Conservation (phyloP, 1,140 invertebrate species). For the Lucilia cuprina region DNA sequence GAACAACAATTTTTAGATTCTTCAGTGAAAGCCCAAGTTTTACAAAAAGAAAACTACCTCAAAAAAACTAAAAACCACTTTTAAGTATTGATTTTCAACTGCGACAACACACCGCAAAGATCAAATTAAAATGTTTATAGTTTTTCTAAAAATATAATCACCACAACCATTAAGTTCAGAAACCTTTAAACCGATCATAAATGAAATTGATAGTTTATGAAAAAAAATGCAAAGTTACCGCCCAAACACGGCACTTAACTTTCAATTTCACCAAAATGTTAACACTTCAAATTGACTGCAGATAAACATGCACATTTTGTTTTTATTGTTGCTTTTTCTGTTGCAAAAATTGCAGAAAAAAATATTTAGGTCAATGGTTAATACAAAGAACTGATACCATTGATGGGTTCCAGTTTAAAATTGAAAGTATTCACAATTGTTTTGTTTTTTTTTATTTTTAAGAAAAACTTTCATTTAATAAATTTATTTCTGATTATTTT, state of each 20-base stretch:
- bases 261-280: not conserved
- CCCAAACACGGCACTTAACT: not conserved
- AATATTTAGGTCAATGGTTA: not conserved
- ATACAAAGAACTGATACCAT: not conserved
- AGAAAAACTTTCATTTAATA: slow-evolving; percentile 1
- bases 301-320: not conserved
- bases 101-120: too few relatives aligned
- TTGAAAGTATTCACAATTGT: not conserved
- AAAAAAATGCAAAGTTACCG: not conserved
- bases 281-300: not conserved
- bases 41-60: too few relatives aligned
- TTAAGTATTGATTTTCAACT: too few relatives aligned
- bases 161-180: not conserved
- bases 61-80: too few relatives aligned
- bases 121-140: too few relatives aligned
- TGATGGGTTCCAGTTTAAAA: not conserved
- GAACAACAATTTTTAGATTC: too few relatives aligned
- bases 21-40: too few relatives aligned
- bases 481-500: not conserved
- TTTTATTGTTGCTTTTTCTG: not conserved
- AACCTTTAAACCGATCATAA: not conserved
- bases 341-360: not conserved
- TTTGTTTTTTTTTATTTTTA: not conserved
- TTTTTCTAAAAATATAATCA: too few relatives aligned
- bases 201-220: not conserved